Percentiles rank a stretch among this genome's conserved stretches.
Evolutionary conservation across 2,888 invertebrate species (phyloP).

Genomic region (Tetramorium bicarinatum): DNA sequence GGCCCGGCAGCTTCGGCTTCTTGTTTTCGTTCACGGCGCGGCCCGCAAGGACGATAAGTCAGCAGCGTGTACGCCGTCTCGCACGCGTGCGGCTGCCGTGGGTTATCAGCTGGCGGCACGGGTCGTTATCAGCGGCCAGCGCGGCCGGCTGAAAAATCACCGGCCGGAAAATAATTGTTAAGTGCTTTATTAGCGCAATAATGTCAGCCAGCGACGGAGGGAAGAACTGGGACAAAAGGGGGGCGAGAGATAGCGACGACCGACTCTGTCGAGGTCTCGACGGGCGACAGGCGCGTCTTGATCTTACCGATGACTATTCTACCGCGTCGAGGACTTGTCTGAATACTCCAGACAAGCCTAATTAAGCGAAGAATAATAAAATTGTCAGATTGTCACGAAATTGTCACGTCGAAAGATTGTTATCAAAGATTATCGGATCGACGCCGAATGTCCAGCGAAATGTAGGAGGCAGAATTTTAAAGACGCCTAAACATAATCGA

Average conservation of each 20-base stretch:
- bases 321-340: not conserved
- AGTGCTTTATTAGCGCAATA: constrained; percentile 77
- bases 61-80: constrained; percentile 3
- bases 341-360: not conserved
- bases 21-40: constrained; percentile 64
- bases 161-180: constrained; percentile 77
- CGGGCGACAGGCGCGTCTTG: not conserved
- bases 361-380: not conserved
- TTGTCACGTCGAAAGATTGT: not conserved
- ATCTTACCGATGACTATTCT: not conserved
- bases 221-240: constrained; percentile 66
- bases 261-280: constrained; percentile 32
- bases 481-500: not conserved
- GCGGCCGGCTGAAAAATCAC: constrained; percentile 73
- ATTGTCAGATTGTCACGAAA: not conserved
- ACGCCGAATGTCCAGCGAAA: not conserved
- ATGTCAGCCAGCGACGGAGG: constrained; percentile 55
- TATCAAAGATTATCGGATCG: not conserved
- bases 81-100: constrained; percentile 44
- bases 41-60: constrained; percentile 65
- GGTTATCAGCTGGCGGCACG: constrained; percentile 62
- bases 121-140: constrained; percentile 68
- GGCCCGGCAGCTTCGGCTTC: constrained; percentile 14
- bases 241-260: constrained; percentile 62
- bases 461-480: not conserved